These are phyloP conservation scores for Panopea generosa DNA, from an alignment of 2,888 invertebrate genomes.

Conservation along the genomic window DNA sequence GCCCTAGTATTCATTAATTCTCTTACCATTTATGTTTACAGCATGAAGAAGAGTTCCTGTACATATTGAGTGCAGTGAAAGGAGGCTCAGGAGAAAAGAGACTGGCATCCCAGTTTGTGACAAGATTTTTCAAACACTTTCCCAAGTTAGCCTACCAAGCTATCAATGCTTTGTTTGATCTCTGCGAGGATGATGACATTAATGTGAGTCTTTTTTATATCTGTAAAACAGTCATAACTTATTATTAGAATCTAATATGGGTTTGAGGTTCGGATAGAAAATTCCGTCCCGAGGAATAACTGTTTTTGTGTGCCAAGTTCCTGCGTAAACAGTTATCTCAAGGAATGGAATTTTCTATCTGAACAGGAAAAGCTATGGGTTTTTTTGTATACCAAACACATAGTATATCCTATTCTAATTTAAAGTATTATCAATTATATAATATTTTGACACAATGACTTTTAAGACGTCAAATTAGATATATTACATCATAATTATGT, in stretches of 20 bases:
- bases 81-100: slow-evolving; percentile 96
- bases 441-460: no score
- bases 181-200: slow-evolving; percentile 97
- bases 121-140: slow-evolving; percentile 96
- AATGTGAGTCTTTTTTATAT: slow-evolving; percentile 88
- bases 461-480: no score
- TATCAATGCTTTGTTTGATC: slow-evolving; percentile 95
- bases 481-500: no score
- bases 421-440: no score
- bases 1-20: no score
- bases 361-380: neutral
- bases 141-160: slow-evolving; percentile 94
- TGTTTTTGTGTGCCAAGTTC: no score
- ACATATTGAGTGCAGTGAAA: slow-evolving; percentile 95
- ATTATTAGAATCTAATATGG: neutral
- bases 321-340: no score
- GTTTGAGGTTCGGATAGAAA: no score
- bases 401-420: no score
- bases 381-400: no score
- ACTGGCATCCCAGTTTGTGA: slow-evolving; percentile 97
- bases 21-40: slow-evolving; percentile 87
- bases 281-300: no score
- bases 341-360: no score
- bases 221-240: neutral
- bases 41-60: slow-evolving; percentile 94